Conservation (phyloP, 2,113 vertebrate genomes). For the Haliaeetus leucogaster region DNA sequence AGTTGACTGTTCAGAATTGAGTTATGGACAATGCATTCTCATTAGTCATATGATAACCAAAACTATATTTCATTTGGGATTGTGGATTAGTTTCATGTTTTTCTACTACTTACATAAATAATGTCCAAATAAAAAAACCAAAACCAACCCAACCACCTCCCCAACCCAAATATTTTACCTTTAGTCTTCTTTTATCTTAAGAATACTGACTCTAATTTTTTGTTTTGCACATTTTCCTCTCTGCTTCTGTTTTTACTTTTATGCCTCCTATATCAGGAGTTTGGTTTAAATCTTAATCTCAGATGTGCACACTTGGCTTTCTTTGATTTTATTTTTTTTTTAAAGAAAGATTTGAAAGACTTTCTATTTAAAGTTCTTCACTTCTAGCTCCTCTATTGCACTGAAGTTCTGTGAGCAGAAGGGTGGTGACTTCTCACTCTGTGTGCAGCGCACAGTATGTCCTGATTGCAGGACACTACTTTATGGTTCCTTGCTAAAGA, state of each 20-base stretch:
- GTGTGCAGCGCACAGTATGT: background rate
- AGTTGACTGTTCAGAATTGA: background rate
- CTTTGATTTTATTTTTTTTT: background rate
- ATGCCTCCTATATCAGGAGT: background rate
- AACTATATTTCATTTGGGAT: background rate
- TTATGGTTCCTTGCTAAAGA: background rate
- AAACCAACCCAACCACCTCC: background rate
- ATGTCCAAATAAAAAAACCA: background rate
- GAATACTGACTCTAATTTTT: background rate
- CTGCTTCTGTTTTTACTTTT: background rate
- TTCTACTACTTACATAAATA: background rate
- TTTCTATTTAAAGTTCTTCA: background rate
- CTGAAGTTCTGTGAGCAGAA: background rate
- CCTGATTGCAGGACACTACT: background rate
- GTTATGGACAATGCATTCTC: background rate
- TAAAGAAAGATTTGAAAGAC: background rate
- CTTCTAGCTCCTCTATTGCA: background rate
- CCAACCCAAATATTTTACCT: background rate
- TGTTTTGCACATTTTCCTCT: background rate
- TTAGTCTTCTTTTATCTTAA: background rate
- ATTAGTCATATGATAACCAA: background rate
- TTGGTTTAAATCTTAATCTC: background rate
- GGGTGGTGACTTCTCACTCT: background rate
- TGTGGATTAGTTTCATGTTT: background rate
- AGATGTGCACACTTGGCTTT: background rate